These are phyloP conservation scores for Hippocampus abdominalis DNA, from an alignment of 2,113 vertebrate species.

Conservation along the genomic window DNA sequence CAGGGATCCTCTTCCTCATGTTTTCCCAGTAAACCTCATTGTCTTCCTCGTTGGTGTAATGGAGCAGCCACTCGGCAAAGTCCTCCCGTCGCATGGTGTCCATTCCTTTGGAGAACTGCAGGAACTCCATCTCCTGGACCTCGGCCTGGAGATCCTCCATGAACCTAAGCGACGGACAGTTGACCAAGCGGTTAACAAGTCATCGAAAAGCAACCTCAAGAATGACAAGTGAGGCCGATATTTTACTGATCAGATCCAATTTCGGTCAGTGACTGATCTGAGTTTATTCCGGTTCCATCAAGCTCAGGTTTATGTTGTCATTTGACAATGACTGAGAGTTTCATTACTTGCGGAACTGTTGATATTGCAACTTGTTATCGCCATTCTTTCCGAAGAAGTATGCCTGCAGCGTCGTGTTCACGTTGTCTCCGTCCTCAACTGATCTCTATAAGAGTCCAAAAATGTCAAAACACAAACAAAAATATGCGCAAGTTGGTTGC, in stretches of 20 bases:
- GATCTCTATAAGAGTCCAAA: conserved; percentile 32
- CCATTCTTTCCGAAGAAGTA: conserved; percentile 89
- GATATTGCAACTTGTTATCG: conserved; percentile 83
- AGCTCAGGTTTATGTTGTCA: no score
- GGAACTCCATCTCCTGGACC: conserved; percentile 96
- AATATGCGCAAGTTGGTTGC: neutral
- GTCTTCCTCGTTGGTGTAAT: conserved; percentile 93
- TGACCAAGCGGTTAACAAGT: neutral
- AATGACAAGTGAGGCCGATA: neutral
- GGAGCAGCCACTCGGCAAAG: conserved; percentile 93
- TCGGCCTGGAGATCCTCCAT: conserved; percentile 94
- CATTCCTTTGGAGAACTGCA: conserved; percentile 93
- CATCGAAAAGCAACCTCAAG: neutral
- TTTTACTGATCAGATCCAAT: no score
- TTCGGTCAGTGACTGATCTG: no score
- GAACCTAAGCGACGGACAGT: conserved; percentile 73
- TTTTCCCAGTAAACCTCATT: conserved; percentile 93
- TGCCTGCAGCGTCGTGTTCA: conserved; percentile 86
- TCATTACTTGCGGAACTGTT: conserved; percentile 83
- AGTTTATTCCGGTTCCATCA: no score
- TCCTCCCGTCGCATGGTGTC: conserved; percentile 93
- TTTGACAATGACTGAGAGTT: neutral
- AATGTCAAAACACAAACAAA: neutral
- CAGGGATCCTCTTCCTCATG: conserved; percentile 83
- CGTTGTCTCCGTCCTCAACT: conserved; percentile 40